Conservation (phyloP, 2,888 invertebrate species). For the Odiellus spinosus region DNA sequence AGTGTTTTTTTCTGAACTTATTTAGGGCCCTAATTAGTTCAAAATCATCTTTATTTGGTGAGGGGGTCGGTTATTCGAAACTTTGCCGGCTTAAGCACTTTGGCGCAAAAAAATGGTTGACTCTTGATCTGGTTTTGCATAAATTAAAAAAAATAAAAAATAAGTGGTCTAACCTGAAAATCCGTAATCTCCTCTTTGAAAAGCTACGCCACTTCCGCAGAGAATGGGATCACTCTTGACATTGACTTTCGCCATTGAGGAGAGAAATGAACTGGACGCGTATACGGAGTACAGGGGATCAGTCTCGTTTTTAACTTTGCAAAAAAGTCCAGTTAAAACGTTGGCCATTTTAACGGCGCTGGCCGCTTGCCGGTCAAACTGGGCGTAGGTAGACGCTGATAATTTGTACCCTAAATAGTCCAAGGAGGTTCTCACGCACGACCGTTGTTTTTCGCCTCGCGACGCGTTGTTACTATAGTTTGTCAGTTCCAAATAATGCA, state of each 20-base stretch:
- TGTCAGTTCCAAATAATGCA: constrained; percentile 25
- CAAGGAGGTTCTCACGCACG: not conserved
- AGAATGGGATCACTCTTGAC: constrained; percentile 8
- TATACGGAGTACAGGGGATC: constrained; percentile 8
- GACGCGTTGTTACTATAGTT: not conserved
- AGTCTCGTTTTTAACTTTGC: constrained; percentile 2
- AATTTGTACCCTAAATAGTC: constrained; percentile 1
- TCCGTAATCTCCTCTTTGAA: constrained; percentile 4
- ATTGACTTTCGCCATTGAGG: constrained; percentile 8
- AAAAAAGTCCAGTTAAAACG: constrained; percentile 8
- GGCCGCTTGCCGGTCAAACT: constrained; percentile 5
- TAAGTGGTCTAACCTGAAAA: not conserved
- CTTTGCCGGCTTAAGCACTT: too few species aligned
- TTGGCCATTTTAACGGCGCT: constrained; percentile 9
- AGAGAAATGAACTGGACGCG: not conserved
- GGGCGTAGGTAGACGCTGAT: constrained; percentile 3
- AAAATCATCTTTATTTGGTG: too few species aligned
- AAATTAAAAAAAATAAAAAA: too few species aligned
- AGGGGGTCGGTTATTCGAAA: too few species aligned
- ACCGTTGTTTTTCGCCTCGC: not conserved
- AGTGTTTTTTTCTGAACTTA: too few species aligned
- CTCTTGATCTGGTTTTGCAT: too few species aligned
- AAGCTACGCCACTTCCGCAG: constrained; percentile 8
- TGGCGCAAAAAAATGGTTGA: too few species aligned
- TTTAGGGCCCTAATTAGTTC: too few species aligned